Conservation (phyloP, 2,113 vertebrate species). For the Naja naja region DNA sequence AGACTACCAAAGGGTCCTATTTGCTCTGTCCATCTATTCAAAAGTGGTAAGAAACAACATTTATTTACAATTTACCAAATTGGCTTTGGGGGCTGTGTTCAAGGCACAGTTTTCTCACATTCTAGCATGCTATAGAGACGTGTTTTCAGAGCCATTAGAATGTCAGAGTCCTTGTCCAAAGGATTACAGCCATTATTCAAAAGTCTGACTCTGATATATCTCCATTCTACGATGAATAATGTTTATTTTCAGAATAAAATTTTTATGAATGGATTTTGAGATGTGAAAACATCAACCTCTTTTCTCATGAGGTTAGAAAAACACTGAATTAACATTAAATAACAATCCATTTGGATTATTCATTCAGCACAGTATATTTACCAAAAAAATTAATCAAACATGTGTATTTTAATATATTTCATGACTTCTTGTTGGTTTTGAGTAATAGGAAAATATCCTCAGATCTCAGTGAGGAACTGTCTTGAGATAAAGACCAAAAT, state of each 20-base stretch:
- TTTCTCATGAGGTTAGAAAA: neutral
- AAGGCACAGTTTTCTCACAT: neutral
- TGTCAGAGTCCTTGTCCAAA: neutral
- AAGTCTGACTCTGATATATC: neutral
- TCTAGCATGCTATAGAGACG: neutral
- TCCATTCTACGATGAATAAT: neutral
- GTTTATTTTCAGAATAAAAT: neutral
- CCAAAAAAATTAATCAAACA: neutral
- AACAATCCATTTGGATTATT: neutral
- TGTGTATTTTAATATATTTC: neutral
- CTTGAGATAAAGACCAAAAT: constrained; percentile 23
- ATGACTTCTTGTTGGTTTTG: constrained; percentile 8
- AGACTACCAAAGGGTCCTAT: neutral
- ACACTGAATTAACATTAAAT: neutral
- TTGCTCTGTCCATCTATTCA: neutral
- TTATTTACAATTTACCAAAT: neutral
- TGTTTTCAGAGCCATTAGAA: neutral
- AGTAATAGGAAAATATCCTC: constrained; percentile 24
- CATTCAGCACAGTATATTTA: neutral
- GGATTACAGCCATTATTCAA: neutral
- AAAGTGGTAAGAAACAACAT: neutral
- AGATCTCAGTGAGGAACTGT: neutral
- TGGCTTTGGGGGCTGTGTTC: neutral
- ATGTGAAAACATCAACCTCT: neutral
- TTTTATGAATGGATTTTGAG: constrained; percentile 22